Conservation (phyloP, 2,888 invertebrate species). For the Ennomos quercinarius region DNA sequence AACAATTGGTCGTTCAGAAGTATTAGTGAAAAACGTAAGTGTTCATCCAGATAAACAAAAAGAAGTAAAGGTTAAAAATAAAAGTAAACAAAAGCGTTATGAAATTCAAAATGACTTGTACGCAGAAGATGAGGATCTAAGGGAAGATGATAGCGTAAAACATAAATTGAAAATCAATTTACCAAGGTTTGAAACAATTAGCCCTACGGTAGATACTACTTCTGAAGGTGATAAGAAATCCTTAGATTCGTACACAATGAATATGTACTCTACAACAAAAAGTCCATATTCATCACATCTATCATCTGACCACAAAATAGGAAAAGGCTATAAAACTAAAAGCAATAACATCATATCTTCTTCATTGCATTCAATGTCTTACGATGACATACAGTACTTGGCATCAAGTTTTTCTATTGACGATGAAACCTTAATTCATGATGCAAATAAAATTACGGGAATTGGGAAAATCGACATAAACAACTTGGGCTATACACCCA, state of each 20-base stretch:
- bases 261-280: conserved; percentile 48
- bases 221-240: conserved; percentile 60
- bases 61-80: conserved; percentile 6
- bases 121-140: conserved; percentile 41
- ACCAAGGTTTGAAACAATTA: conserved; percentile 56
- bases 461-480: conserved; percentile 13
- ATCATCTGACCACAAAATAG: conserved; percentile 42
- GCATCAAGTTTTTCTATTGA: conserved; percentile 30
- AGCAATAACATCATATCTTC: conserved; percentile 25
- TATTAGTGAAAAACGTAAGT: conserved; percentile 42
- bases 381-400: conserved; percentile 38
- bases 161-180: conserved; percentile 59
- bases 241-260: conserved; percentile 52
- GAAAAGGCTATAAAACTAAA: conserved; percentile 30
- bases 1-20: conserved; percentile 40
- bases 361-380: conserved; percentile 44
- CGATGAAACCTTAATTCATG: conserved; percentile 9
- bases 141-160: conserved; percentile 52
- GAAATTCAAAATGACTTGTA: conserved; percentile 31
- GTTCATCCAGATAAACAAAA: conserved; percentile 32
- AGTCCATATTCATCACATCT: conserved; percentile 40
- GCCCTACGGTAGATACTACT: conserved; percentile 45
- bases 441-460: conserved; percentile 24
- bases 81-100: conserved; percentile 11
- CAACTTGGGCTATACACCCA: conserved; percentile 10